Base-by-base conservation (phyloP, 2,888 invertebrate species). In the Hyposoter dolosus region DNA sequence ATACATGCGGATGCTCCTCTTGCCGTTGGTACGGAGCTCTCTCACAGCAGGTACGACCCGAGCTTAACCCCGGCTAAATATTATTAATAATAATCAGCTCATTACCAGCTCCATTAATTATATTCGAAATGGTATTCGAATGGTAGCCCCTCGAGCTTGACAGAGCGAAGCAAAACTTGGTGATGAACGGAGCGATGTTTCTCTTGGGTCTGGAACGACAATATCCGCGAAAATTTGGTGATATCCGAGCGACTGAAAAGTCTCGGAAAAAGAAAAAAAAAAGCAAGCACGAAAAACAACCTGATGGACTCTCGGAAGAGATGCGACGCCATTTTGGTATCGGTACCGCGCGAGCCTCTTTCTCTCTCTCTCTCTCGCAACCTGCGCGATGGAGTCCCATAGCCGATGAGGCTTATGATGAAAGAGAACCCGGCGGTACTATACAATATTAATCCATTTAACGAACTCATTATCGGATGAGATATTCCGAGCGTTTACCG, bases 1-100 rank as follows among this genome's bases (percentile, higher is more conserved):
- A 89, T 90, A 89, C 89, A 50, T 47, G 40, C 40, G 79, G 60
- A 69, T 56, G 47, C 45, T 23, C 83, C 90, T 45, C n/a, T 43
- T 3, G 9, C 1, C n/a, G 32, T 47, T n/a, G 40, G 23, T 50
- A 40, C n/a, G 12, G 19, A 60, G 28, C 15, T 43, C 68, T 47
- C 90, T 86, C 91, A 90, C 91, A 80, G 84, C 90, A 90, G 91
- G 93, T 92, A 92, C 92, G 91, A 88, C 89, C 90, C 40, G 40
- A 92, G 92, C 92, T 93, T 93, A 93, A 93, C 93, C 93, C 88
- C 91, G 90, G 87, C 93, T 93, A 93, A 93, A 93, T 93, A 93
- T 93, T 93, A 93, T 93, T 93, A 93, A 93, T 93, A 93, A 93
- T 93, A 93, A 93, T 93, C 93, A 92, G 92, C 93, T 93, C 93